Evolutionary conservation across 2,797 vertebrate species (phyloP).

Genomic region (Orientallactaga sibirica): DNA sequence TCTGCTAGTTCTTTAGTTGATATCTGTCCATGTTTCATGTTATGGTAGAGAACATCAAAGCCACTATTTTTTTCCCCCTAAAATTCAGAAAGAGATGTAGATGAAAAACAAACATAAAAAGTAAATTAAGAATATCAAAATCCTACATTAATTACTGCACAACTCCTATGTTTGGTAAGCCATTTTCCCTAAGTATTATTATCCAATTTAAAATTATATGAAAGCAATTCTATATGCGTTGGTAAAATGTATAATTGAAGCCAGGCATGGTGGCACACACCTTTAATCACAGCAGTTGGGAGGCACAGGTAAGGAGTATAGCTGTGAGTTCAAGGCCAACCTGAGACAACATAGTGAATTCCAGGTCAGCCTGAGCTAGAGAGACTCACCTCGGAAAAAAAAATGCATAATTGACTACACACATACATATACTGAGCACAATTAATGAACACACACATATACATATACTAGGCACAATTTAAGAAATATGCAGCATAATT

Average conservation of each 20-base stretch:
- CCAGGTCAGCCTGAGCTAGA: no score
- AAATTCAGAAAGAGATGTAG: slow-evolving; percentile 77
- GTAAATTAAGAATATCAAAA: slow-evolving; percentile 66
- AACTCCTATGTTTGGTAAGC: slow-evolving; percentile 20
- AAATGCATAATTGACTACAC: not conserved
- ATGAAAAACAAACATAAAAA: slow-evolving; percentile 70
- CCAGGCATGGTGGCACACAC: no score
- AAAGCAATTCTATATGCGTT: slow-evolving; percentile 53
- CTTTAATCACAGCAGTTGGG: no score
- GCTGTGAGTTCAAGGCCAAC: no score
- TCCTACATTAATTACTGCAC: not conserved
- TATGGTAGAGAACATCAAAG: slow-evolving; percentile 98
- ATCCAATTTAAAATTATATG: slow-evolving; percentile 36
- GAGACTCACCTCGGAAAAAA: not conserved
- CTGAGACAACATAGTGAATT: no score
- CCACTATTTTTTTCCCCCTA: slow-evolving; percentile 99
- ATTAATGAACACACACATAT: slow-evolving; percentile 37
- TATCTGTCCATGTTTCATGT: slow-evolving; percentile 99
- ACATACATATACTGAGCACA: not conserved
- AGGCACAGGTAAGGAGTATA: no score
- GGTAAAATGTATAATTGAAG: not conserved
- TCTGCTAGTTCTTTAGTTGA: slow-evolving; percentile 98
- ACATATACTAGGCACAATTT: not conserved
- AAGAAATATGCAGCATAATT: slow-evolving; percentile 30
- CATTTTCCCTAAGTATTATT: slow-evolving; percentile 30